Conservation (phyloP, 2,888 invertebrate genomes). For the Monoplex corrugatus region DNA sequence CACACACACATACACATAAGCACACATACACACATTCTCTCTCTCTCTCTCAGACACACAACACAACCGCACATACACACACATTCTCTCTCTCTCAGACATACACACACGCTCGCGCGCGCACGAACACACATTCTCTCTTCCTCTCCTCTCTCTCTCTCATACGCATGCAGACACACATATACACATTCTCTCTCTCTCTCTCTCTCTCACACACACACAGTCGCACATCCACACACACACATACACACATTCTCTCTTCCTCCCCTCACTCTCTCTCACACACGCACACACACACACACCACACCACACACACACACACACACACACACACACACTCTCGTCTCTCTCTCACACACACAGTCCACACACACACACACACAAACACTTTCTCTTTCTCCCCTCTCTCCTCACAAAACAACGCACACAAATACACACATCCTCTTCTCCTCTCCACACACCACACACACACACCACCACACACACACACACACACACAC, state of each 20-base stretch:
- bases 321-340: background rate
- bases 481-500: background rate
- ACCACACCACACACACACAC: background rate
- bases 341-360: too few species aligned
- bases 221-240: background rate
- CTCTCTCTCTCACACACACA: background rate
- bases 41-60: background rate
- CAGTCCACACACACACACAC: background rate
- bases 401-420: background rate
- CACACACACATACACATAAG: background rate
- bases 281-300: slow-evolving; percentile 19
- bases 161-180: background rate
- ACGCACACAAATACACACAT: background rate
- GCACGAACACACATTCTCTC: background rate
- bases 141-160: background rate
- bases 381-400: background rate
- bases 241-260: background rate
- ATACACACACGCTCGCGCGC: too few species aligned
- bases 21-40: background rate
- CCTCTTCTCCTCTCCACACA: too few species aligned
- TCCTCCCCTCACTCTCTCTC: too few species aligned
- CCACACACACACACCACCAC: background rate
- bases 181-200: too few species aligned
- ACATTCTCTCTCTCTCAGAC: too few species aligned
- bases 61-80: background rate